Conservation (phyloP, 2,113 vertebrate species). For the Ctenodactylus gundi region DNA sequence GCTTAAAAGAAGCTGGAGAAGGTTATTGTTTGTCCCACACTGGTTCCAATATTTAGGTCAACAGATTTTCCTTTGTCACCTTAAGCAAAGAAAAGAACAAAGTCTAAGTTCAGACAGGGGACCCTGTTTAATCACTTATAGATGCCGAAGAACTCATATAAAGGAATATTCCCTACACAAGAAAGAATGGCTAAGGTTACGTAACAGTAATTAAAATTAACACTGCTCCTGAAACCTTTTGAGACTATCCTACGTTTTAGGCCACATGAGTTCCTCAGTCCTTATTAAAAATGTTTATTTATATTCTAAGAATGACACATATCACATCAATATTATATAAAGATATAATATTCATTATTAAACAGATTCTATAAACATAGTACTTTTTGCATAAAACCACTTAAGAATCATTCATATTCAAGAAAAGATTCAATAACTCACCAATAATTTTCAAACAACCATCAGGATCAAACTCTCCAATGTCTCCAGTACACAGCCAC, state of each 20-base stretch:
- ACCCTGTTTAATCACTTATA: not conserved
- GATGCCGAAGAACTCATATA: not conserved
- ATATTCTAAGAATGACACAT: not conserved
- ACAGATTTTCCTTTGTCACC: not conserved
- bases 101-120: not conserved
- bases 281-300: not conserved
- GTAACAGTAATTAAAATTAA: not conserved
- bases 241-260: too few relatives aligned
- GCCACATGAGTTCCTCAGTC: not conserved
- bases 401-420: not conserved
- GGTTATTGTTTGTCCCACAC: not conserved
- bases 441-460: slow-evolving; percentile 97
- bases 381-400: not conserved
- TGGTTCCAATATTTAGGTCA: not conserved
- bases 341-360: not conserved
- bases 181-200: not conserved
- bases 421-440: slow-evolving; percentile 77
- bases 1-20: not conserved
- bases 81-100: not conserved
- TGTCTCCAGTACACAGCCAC: slow-evolving; percentile 97
- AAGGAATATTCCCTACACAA: not conserved
- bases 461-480: slow-evolving; percentile 94
- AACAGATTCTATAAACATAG: not conserved
- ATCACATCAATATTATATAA: not conserved
- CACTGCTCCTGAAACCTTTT: not conserved